A percentile compares a stretch with the other conserved stretches of the same genome.
phyloP scores from a whole-genome alignment of 2,113 vertebrate species.

The Salminus brasiliensis region DNA sequence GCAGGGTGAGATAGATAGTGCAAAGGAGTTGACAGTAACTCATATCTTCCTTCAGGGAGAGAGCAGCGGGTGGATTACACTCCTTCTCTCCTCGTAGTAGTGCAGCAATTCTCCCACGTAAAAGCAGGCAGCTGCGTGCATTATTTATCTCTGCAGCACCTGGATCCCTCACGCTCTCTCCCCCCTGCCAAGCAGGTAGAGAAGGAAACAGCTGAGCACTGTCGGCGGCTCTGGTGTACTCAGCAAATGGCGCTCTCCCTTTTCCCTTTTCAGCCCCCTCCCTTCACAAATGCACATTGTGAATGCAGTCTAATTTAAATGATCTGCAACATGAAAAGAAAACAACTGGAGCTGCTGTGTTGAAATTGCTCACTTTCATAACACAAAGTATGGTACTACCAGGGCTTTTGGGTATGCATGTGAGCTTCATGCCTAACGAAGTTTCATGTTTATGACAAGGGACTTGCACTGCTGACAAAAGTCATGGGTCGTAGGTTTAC shows the following conservation, averaged over 20 bases:
- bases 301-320: background rate
- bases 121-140: background rate
- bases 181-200: background rate
- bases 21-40: constrained; percentile 16
- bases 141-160: constrained; percentile 20
- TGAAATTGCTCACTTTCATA: too few species aligned
- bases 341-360: too few species aligned
- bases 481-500: too few species aligned
- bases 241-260: background rate
- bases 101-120: constrained; percentile 18
- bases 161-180: background rate
- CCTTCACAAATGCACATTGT: background rate
- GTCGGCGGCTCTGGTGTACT: background rate
- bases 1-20: background rate
- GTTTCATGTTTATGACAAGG: too few species aligned
- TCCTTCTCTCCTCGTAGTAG: background rate
- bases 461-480: too few species aligned
- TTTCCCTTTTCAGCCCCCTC: background rate
- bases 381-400: too few species aligned
- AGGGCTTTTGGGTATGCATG: too few species aligned
- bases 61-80: background rate
- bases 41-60: background rate
- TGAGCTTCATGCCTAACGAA: too few species aligned
- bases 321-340: background rate
- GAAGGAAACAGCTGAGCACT: background rate